Evolutionary conservation across 2,113 vertebrate genomes (phyloP), one percentile per base, ranked within the genome.

Genomic region (Erythrocercus mccallii): DNA sequence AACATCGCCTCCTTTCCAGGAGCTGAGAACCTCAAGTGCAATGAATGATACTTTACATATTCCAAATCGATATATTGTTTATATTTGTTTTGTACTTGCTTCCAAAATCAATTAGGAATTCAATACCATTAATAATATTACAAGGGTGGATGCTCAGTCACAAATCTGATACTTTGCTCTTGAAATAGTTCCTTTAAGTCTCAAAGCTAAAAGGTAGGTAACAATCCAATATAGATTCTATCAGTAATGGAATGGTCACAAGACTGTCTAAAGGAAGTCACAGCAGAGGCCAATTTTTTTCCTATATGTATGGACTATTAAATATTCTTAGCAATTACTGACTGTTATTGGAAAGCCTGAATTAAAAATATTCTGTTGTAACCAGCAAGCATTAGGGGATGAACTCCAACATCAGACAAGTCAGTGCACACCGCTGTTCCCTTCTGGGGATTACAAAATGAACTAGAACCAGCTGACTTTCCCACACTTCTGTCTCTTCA

Each of bases 71-170:
- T 68, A 35, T 23, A 28, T 38, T 69, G 69, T 73, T 72, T 13
- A 33, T 37, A 73, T 76, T 88, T 71, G 5, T 58, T 93, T 89
- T 65, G 5, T 33, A 35, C 69, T 71, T 35, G 6, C 9, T 80
- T 90, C 77, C 37, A 86, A 90, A 93, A 54, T 50, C 62, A 80
- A 76, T 86, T 82, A 81, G n/a, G 20, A 65, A 9, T 42, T 50
- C 45, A 86, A 53, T 50, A 53, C 1, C n/a, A 61, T 31, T 61
- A 45, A 61, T 66, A 61, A 19, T 16, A 6, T 38, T 48, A 22
- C 51, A 50, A 38, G 60, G 17, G 12, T 31, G 8, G 4, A 82
- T 60, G 20, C 10, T 38, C 33, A 66, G 48, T 73, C 47, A 83
- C 35, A 70, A 88, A 80, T 66, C 25, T 42, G 37, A n/a, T 68